A percentile compares a stretch with the other conserved stretches of the same genome.
Conservation (phyloP, 2,797 vertebrate species). For the Macrochelys suwanniensis region DNA sequence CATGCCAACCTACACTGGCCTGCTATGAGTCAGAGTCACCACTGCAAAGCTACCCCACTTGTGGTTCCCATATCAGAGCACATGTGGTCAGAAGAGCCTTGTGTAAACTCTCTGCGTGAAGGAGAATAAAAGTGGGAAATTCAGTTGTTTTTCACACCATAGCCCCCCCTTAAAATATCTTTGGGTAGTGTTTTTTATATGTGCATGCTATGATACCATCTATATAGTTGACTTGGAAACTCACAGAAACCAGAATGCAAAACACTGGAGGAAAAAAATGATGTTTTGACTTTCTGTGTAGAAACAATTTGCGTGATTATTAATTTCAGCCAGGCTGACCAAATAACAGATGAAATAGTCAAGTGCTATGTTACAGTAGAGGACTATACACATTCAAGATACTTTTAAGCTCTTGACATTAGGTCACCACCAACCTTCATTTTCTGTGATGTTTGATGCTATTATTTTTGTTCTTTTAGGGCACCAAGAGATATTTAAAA, state of each 20-base stretch:
- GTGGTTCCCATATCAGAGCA: background rate
- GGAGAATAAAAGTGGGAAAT: background rate
- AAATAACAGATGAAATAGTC: background rate
- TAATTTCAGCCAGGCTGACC: constrained; percentile 16
- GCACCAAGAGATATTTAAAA: background rate
- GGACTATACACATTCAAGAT: background rate
- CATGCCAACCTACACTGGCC: too few relatives aligned
- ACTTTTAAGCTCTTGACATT: background rate
- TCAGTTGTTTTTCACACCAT: background rate
- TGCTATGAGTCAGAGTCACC: too few relatives aligned
- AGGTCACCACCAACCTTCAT: background rate
- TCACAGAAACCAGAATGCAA: background rate
- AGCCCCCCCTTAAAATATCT: background rate
- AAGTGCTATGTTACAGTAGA: background rate
- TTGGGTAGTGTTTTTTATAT: background rate
- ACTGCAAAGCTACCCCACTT: background rate
- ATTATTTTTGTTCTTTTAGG: background rate
- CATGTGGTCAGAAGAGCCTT: background rate
- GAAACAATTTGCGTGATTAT: constrained; percentile 18
- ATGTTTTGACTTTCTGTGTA: constrained; percentile 16
- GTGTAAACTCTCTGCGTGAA: too few relatives aligned
- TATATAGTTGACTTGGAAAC: background rate
- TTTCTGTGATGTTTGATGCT: background rate
- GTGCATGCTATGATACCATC: background rate
- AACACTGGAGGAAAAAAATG: background rate